Base-by-base conservation (phyloP, 2,113 vertebrate genomes). In the Empidonax traillii region DNA sequence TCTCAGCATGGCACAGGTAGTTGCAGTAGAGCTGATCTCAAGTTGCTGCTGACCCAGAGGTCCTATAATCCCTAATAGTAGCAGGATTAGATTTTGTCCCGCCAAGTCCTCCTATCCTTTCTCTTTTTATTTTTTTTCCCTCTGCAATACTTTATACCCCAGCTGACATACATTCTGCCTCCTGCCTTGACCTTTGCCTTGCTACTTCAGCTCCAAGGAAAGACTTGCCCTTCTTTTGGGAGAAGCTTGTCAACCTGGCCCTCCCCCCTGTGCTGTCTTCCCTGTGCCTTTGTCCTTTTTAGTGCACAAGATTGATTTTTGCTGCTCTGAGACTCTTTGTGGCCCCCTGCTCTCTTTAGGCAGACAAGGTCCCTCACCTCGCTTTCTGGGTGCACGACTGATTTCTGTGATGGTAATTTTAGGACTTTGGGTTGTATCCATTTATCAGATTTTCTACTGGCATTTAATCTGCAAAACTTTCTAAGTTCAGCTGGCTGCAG, bases 71-170 rank as follows among this genome's bases (percentile, higher is more conserved):
- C 87, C 59, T 87, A 72, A 74, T 20, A 77, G 87, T 23, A 81
- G 83, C 46, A 90, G 94, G 95, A 96, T 97, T 97, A 94, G 71
- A 46, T 59, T 95, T 90, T 92, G 88, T 94, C 74, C 61, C 41
- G 52, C 44, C 37, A 87, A 85, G 44, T 53, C 49, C 19, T 74
- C 33, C 51, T 76, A 76, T 66, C 28, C 12, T 53, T 93, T 67
- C 23, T 20, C 3, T 35, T 58, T 39, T 66, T 43, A 28, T 66
- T 76, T 85, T 81, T 59, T 61, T 55, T 21, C 43, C n/a, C n/a
- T 88, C 59, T 46, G 43, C 68, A 74, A 21, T 81, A 44, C 65
- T 80, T 93, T 56, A 72, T 3, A 3, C 30, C 61, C 58, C 53
- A 69, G 73, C 82, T 92, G 62, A 65, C n/a, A 52, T 24, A 33